Evolutionary conservation across 2,888 invertebrate genomes (phyloP).

Genomic region (Drymonia ruficornis): DNA sequence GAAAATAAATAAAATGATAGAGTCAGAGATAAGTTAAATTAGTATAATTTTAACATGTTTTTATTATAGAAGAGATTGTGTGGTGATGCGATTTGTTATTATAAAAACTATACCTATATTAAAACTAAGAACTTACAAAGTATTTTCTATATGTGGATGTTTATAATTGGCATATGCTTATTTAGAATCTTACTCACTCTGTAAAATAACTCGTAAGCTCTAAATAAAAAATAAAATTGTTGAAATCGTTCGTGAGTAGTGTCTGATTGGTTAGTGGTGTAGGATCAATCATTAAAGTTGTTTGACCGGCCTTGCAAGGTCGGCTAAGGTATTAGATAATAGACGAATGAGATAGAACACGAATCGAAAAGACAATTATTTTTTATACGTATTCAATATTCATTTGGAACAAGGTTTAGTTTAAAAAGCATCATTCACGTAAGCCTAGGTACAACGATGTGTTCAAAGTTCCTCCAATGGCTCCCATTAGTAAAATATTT

Average conservation of each 20-base stretch:
- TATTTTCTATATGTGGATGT: too few relatives aligned
- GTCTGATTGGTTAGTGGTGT: not conserved
- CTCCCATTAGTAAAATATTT: too few relatives aligned
- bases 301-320: conserved; percentile 40
- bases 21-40: not conserved
- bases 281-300: conserved; percentile 2
- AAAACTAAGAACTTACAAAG: not conserved
- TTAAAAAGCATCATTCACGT: too few relatives aligned
- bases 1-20: conserved; percentile 3
- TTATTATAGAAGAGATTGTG: not conserved
- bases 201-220: too few relatives aligned
- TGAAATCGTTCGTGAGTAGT: not conserved
- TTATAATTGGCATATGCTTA: too few relatives aligned
- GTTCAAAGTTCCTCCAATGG: too few relatives aligned
- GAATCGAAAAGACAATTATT: not conserved
- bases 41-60: not conserved
- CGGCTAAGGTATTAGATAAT: conserved; percentile 9
- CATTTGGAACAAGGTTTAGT: too few relatives aligned
- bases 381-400: too few relatives aligned
- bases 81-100: not conserved
- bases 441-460: too few relatives aligned
- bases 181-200: too few relatives aligned
- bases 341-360: not conserved
- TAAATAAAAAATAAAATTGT: too few relatives aligned
- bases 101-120: not conserved